These are phyloP conservation scores for Alectura lathami DNA, from an alignment of 2,113 vertebrate genomes.

Conservation along the genomic window DNA sequence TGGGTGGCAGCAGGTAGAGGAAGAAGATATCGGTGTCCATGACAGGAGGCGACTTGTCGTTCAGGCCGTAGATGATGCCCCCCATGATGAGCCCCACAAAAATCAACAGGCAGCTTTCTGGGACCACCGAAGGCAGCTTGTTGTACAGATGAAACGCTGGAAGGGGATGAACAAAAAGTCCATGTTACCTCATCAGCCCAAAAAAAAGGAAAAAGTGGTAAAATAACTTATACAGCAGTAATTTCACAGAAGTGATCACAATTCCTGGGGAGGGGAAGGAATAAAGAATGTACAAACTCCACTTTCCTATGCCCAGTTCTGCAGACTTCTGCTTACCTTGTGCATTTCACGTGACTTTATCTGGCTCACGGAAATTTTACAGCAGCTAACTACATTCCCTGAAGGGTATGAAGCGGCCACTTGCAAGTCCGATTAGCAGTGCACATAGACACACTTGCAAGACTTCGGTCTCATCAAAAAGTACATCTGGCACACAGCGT, in stretches of 20 bases:
- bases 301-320: neutral
- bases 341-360: neutral
- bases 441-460: neutral
- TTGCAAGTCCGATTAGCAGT: neutral
- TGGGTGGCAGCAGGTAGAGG: constrained; percentile 85
- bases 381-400: neutral
- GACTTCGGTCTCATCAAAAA: neutral
- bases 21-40: constrained; percentile 85
- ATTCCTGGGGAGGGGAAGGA: neutral
- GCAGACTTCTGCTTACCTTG: neutral
- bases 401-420: neutral
- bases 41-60: constrained; percentile 78
- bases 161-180: neutral
- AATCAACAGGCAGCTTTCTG: constrained; percentile 84
- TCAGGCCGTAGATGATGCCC: constrained; percentile 80
- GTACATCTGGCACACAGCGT: rapidly evolving
- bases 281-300: neutral
- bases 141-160: constrained; percentile 83
- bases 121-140: constrained; percentile 81
- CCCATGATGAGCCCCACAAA: constrained; percentile 85
- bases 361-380: neutral
- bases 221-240: neutral
- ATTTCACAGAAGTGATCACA: neutral
- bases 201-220: neutral
- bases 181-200: neutral